Evolutionary conservation across 2,888 invertebrate genomes (phyloP).

Genomic region (Mythimna impura): DNA sequence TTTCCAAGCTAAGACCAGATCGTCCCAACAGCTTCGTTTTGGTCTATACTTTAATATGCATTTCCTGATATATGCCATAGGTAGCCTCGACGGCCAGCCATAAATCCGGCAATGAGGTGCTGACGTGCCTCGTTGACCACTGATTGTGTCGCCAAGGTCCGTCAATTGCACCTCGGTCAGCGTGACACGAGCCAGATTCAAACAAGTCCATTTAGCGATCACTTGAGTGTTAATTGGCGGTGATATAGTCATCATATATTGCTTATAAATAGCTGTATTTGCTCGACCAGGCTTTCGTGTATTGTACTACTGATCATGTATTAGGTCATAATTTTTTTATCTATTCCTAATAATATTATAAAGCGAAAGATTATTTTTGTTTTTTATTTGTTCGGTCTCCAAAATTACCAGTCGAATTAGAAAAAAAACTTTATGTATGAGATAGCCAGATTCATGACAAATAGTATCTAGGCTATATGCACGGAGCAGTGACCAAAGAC

Average conservation of each 20-base stretch:
- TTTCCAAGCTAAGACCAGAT: neutral
- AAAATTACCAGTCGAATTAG: no score
- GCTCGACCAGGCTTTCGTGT: conserved; percentile 6
- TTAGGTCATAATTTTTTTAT: neutral
- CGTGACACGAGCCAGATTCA: conserved; percentile 45
- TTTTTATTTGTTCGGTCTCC: no score
- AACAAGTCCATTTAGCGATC: conserved; percentile 55
- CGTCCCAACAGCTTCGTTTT: neutral
- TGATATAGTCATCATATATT: conserved; percentile 37
- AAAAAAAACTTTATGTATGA: no score
- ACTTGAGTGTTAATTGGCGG: conserved; percentile 53
- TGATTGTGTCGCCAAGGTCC: conserved; percentile 59
- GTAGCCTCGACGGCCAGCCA: conserved; percentile 12
- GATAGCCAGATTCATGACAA: no score
- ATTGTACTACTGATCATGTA: no score
- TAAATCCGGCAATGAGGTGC: conserved; percentile 59
- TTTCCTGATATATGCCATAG: neutral
- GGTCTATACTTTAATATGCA: conserved; percentile 6
- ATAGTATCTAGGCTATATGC: no score
- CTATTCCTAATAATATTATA: no score
- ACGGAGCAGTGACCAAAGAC: no score
- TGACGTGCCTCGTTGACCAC: conserved; percentile 26
- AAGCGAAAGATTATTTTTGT: no score
- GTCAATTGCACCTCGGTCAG: conserved; percentile 27
- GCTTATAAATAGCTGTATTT: conserved; percentile 34